Evolutionary conservation across 2,797 vertebrate species (phyloP).

Genomic region (Nasua narica): DNA sequence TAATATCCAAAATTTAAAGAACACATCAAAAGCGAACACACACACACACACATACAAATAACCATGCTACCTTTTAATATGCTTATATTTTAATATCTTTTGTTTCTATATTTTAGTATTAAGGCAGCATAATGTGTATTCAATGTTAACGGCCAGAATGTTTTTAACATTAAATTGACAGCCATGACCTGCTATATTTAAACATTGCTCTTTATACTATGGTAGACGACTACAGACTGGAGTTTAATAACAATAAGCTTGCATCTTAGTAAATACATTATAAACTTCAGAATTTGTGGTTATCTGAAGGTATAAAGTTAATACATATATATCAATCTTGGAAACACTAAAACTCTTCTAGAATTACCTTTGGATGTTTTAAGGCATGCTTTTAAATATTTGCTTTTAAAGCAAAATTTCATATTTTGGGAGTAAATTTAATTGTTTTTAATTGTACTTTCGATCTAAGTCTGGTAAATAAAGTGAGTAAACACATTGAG

Average conservation of each 20-base stretch:
- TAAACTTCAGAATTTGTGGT: not conserved
- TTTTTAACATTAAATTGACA: not conserved
- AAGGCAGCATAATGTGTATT: not conserved
- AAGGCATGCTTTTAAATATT: not conserved
- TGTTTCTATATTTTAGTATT: not conserved
- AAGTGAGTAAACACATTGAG: not conserved
- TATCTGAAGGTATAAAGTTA: not conserved
- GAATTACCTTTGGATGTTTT: not conserved
- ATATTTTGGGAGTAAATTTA: not conserved
- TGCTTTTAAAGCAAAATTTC: not conserved
- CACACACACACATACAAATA: not conserved
- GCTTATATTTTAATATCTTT: not conserved
- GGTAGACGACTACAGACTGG: not conserved
- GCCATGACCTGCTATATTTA: not conserved
- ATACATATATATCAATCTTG: not conserved
- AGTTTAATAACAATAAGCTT: not conserved
- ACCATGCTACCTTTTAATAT: not conserved
- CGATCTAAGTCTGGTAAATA: constrained; percentile 22
- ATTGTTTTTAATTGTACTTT: not conserved
- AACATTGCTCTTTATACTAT: not conserved
- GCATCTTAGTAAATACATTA: not conserved
- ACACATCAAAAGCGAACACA: not conserved
- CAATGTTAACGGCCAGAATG: not conserved
- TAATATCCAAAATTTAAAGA: not conserved
- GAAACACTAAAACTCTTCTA: not conserved